Conservation (phyloP, 2,888 invertebrate genomes). For the Epistrophella euchroma region DNA sequence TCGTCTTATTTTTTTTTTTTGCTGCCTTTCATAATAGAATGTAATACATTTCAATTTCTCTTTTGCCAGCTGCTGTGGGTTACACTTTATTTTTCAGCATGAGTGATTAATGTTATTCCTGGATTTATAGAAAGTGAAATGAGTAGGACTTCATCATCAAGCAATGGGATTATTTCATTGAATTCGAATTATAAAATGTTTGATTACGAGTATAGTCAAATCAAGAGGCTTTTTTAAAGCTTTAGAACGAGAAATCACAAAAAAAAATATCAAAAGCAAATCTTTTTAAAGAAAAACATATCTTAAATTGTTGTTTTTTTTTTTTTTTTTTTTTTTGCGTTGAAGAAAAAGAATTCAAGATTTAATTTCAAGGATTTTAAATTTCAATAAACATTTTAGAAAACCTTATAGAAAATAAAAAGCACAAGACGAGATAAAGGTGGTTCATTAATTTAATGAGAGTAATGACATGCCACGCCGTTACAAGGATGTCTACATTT, state of each 20-base stretch:
- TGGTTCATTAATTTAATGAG: too few relatives aligned
- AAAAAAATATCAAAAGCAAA: too few relatives aligned
- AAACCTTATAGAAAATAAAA: too few relatives aligned
- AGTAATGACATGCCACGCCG: too few relatives aligned
- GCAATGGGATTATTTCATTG: slow-evolving; percentile 7
- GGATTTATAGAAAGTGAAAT: neutral
- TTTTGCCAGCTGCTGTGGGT: slow-evolving; percentile 24
- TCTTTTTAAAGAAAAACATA: too few relatives aligned
- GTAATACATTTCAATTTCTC: slow-evolving; percentile 48
- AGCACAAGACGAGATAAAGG: too few relatives aligned
- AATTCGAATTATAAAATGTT: neutral
- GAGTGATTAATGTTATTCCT: slow-evolving; percentile 52
- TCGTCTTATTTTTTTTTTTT: neutral
- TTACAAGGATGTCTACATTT: too few relatives aligned
- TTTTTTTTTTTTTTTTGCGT: too few relatives aligned
- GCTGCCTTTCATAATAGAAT: slow-evolving; percentile 1
- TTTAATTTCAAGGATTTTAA: too few relatives aligned
- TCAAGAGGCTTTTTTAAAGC: neutral
- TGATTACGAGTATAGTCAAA: neutral
- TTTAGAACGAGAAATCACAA: neutral
- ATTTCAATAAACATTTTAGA: too few relatives aligned
- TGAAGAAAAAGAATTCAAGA: too few relatives aligned
- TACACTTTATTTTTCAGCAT: slow-evolving; percentile 41
- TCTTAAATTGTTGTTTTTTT: too few relatives aligned
- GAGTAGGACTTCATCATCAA: neutral